A percentile compares a stretch with the other conserved stretches of the same genome.
Conservation (phyloP, 1,140 invertebrate species). For the Druon quercuslanigerum region DNA sequence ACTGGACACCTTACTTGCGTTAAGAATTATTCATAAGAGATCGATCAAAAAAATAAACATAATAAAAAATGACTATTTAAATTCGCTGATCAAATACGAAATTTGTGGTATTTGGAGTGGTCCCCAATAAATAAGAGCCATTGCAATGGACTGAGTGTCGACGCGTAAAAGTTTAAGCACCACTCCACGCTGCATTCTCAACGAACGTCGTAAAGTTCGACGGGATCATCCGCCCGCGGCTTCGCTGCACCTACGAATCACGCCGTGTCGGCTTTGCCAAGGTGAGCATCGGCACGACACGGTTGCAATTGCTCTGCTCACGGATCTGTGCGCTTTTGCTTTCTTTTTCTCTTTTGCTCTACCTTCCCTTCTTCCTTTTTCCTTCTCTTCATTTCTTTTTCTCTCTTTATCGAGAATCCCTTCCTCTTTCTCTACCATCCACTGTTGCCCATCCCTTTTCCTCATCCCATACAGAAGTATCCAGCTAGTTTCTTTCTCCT, state of each 20-base stretch:
- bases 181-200: constrained; percentile 7
- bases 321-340: not conserved
- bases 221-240: constrained; percentile 5
- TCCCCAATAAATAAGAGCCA: constrained; percentile 1
- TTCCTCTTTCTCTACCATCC: not conserved
- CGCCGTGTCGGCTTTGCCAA: not conserved
- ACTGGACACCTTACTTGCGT: too few relatives aligned
- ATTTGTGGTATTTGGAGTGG: not conserved
- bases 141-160: not conserved
- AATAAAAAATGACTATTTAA: too few relatives aligned
- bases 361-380: not conserved
- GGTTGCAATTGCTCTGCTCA: constrained; percentile 14
- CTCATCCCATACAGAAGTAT: not conserved
- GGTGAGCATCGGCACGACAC: constrained; percentile 10
- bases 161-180: not conserved
- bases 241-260: constrained; percentile 11
- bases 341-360: not conserved
- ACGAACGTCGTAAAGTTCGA: constrained; percentile 26
- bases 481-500: not conserved
- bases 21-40: too few relatives aligned
- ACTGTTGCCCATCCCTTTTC: too few relatives aligned
- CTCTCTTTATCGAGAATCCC: not conserved
- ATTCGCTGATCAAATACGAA: too few relatives aligned
- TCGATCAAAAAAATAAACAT: too few relatives aligned
- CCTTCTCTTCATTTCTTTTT: constrained; percentile 3